Base-by-base conservation (phyloP, 2,888 invertebrate species). In the Sylvicola fuscatus region DNA sequence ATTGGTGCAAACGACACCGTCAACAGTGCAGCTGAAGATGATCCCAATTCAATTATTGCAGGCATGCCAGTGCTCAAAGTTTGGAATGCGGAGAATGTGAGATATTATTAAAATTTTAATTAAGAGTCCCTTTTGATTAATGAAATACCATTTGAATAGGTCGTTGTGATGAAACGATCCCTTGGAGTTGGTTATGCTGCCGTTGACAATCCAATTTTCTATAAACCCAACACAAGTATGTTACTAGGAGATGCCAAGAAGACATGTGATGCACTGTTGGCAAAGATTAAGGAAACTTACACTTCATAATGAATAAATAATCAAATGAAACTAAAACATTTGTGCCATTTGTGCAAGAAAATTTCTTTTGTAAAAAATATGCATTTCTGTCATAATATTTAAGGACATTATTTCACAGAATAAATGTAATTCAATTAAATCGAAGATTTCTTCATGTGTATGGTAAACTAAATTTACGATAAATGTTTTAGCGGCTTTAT, bases 1-100 rank as follows among this genome's bases (percentile, higher is more conserved):
- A 84, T 86, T 52, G 72, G 87, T 41, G 87, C 87, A 12, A 89
- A 89, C 49, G 89, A 89, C 54, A 89, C 87, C 0, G 86, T 87
- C 11, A 89, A 89, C 61, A 82, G 82, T 41, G 84, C 86, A 1
- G 86, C 89, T 14, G 77, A 87, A 54, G 82, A 83, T 47, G 87
- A 89, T 52, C 87, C 87, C 14, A 80, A 84, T 54, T 84, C 83
- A 2, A 82, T 84, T 33, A 89, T 89, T 47, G 87, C 87, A 16
- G 87, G 87, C 40, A 89, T 89, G 89, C 87, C 87, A 1, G 87
- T 89, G 1, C 66, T 89, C 32, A 70, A 75, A 59, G 87, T 89
- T 3, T 89, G 87, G 87, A 73, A 76, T 46, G 68, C 86, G 1
- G 74, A 82, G 46, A 80, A 87, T 66, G 83, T 77, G 50, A 46